A percentile compares a stretch with the other conserved stretches of the same genome.
Evolutionary conservation across 1,140 invertebrate genomes (phyloP).

Genomic region (Trichonephila clavata): DNA sequence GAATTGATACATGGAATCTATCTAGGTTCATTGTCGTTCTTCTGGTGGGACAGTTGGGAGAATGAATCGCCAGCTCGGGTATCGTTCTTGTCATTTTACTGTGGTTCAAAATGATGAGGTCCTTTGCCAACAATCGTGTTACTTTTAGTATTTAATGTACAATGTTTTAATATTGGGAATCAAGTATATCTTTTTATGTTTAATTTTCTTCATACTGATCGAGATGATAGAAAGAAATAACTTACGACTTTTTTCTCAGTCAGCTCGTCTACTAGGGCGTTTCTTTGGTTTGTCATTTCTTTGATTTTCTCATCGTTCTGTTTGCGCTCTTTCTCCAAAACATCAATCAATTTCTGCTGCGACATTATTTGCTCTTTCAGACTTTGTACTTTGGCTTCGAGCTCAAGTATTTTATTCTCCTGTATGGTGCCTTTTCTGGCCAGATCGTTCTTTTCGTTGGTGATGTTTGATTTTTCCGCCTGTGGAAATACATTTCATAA

Average conservation of each 20-base stretch:
- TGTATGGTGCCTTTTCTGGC: neutral
- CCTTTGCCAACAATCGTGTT: too few species aligned
- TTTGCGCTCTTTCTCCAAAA: neutral
- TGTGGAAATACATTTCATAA: neutral
- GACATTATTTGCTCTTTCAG: neutral
- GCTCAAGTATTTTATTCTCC: neutral
- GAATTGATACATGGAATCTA: too few species aligned
- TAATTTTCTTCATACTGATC: too few species aligned
- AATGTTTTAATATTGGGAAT: too few species aligned
- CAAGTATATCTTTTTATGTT: too few species aligned
- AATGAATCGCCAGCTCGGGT: too few species aligned
- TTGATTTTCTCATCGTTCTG: neutral
- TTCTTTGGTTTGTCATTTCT: slow-evolving; percentile 36
- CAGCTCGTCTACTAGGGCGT: neutral
- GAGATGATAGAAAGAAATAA: neutral
- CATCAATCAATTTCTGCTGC: neutral
- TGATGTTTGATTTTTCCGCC: neutral
- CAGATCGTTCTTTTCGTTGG: neutral
- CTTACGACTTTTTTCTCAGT: neutral
- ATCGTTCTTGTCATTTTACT: too few species aligned
- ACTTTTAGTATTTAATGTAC: too few species aligned
- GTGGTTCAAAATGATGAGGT: too few species aligned
- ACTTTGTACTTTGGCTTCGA: neutral
- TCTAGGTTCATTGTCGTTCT: too few species aligned
- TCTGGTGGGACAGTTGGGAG: too few species aligned